Percentiles rank a stretch among this genome's conserved stretches.
phyloP scores from a whole-genome alignment of 2,888 invertebrate species.

The Metallyticus violacea region DNA sequence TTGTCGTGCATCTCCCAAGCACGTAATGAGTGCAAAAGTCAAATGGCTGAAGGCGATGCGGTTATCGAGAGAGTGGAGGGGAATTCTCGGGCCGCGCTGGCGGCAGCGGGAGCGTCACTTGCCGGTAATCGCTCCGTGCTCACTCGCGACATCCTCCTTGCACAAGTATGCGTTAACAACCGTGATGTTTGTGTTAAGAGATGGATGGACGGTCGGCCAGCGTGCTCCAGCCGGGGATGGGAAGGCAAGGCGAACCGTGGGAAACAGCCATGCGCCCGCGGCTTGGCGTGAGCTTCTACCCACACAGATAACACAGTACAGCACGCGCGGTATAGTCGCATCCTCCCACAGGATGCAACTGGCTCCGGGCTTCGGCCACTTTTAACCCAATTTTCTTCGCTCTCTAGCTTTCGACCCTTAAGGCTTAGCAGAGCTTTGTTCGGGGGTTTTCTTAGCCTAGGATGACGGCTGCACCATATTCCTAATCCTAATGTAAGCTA shows the following conservation, averaged over 20 bases:
- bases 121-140: not conserved
- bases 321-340: not conserved
- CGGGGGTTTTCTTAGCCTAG: no score
- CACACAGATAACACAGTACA: slow-evolving; percentile 12
- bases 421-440: no score
- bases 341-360: not conserved
- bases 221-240: not conserved
- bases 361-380: not conserved
- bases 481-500: no score
- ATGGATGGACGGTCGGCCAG: not conserved
- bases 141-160: not conserved
- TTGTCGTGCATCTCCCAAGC: no score
- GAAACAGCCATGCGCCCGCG: slow-evolving; percentile 30
- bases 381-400: not conserved
- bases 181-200: not conserved
- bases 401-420: not conserved
- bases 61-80: no score
- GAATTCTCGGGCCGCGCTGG: not conserved
- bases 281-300: slow-evolving; percentile 26
- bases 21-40: no score
- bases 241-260: slow-evolving; percentile 23
- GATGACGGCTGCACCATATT: no score
- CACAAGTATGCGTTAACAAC: not conserved
- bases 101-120: not conserved
- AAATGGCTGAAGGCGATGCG: no score